Base-by-base conservation (phyloP, 1,140 invertebrate species). In the Papilio xuthus region DNA sequence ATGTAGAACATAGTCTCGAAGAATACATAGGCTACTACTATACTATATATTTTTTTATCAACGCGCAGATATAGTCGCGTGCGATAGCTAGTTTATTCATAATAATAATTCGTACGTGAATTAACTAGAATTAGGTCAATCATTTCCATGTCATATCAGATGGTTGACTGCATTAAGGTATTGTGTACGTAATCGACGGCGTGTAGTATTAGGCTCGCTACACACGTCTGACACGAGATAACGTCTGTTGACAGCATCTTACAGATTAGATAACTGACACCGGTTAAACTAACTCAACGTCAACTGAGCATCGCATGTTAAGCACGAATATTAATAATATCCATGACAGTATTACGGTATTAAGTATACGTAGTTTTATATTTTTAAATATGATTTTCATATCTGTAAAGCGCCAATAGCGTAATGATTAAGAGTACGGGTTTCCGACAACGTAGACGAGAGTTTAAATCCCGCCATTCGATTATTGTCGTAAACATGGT, bases 191-290 rank as follows among this genome's bases (percentile, higher is more conserved):
- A 73, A 73, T 73, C 41, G 71, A 73, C 71, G 42, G 4, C 71
- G 4, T 73, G 23, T 73, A 47, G 20, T 37, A 26, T 37, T 71
- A n/a, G n/a, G 32, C 67, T 18, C 32, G 70, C 37, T 71, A 73
- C 41, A 73, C 71, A 44, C 4, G n/a, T 3, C 42, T 23, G 71
- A 26, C 23, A 50, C 71, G 1, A 50, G 71, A 73, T 73, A 73
- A 73, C 23, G 23, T 20, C n/a, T 73, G 71, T 47, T 73, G 71
- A 44, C 71, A 73, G 71, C 71, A n/a, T 12, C 12, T 47, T 42
- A 73, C 20, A 73, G 71, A 73, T 73, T 44, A 73, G 71, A 73
- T 73, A 44, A 12, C 42, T 73, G 70, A 41, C 37, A 70, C 70
- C 15, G 37, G 32, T 7, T 71, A 71, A 73, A 73, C 67, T 69